Evolutionary conservation across 2,113 vertebrate species (phyloP), one percentile per base, ranked within the genome.

Genomic region (Guaruba guarouba): DNA sequence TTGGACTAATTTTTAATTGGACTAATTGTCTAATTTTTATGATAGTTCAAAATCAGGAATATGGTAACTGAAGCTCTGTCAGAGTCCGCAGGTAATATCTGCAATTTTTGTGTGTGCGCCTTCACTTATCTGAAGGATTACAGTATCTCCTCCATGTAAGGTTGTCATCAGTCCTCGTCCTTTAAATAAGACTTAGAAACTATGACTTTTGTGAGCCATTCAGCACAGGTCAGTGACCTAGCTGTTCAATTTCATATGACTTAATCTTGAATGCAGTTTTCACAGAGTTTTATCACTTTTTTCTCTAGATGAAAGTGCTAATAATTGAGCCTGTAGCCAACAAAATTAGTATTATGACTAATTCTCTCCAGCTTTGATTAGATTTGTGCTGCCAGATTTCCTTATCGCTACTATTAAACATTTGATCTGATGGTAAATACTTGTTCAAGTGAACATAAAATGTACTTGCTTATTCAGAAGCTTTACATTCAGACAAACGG

Each of bases 391-490:
- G 73, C 43, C 80, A 76, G 48, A 84, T 91, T 94, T 88, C 35
- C 55, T 94, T 96, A 91, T 89, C 57, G 0, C 67, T 85, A 29
- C 31, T 95, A 64, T 89, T 95, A 82, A 95, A 51, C 67, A 70
- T 94, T 96, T 93, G 46, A 96, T 96, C 85, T 96, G 88, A 89
- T 78, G 54, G 88, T 62, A 96, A 94, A 93, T 93, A 88, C 91
- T 93, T 91, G 51, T 87, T 95, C 92, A 88, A 92, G n/a, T 64
- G 93, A 90, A 95, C 74, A 69, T 82, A 87, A 93, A 94, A 95
- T 69, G 55, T 91, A 48, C 73, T 93, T 94, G 57, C 88, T 96
- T 96, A 93, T 92, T 87, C 94, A 82, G 68, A 96, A 90, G 78
- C 64, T 92, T 97, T 92, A 89, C 39, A 85, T 96, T 73, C 54